Evolutionary conservation across 92 coral and sea anemone species (phyloP), one percentile per base, ranked within the genome.

Genomic region (Zoanthus sociatus): DNA sequence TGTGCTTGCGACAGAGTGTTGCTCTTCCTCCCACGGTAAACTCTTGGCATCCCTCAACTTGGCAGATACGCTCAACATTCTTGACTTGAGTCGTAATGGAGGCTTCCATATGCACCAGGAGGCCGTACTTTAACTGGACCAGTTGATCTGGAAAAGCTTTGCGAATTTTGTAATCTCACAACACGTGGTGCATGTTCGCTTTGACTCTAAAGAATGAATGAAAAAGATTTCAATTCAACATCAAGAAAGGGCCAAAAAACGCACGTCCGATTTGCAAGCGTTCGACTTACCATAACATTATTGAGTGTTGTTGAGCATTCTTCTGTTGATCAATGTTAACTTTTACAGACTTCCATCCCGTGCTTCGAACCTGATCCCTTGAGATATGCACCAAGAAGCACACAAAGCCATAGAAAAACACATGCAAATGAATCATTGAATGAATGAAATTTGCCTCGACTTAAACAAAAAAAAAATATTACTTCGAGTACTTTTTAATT

Each of bases 391-490:
- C 71, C 89, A 73, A 84, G 77, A 64, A 73, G 76, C 91, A 77
- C 84, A 77, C 89, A 78, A 91, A 90, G 90, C 87, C 89, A 76
- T 82, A 85, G 32, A 73, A 47, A 46, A 71, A 83, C 47, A 81
- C 92, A 95, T 95, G 95, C 94, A 92, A 93, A 95, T 95, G 96
- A 95, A 95, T 95, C 96, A 91, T 89, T 95, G 95, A 95, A 95
- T 95, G 98, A 95, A 95, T 95, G 95, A 93, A 93, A 94, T 94
- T 66, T 93, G 95, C 94, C 93, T 89, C 92, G 91, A 90, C 90
- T 89, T 95, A 93, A 95, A 95, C 98, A 95, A 95, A 94, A 93
- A 77, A 77, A 91, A 77, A 84, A 33, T 56, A 78, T 63, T 79
- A 53, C 87, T 82, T 68, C 51, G 64, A 37, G 37, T 30, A 54